These are phyloP conservation scores for Ochropleura plecta DNA, from an alignment of 2,888 invertebrate species.

Conservation along the genomic window DNA sequence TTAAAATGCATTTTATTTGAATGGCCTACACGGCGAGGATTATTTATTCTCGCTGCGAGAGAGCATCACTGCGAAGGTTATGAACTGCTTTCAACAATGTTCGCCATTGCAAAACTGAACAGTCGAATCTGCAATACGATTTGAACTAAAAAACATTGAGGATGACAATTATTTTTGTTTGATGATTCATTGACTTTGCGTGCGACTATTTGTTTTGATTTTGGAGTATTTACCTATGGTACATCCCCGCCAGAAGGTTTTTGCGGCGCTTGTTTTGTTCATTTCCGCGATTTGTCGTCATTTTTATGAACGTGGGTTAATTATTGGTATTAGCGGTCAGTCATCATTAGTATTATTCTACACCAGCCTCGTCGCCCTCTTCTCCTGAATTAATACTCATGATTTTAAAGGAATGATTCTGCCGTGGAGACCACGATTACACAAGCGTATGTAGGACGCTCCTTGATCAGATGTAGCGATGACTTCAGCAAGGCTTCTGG, in stretches of 20 bases:
- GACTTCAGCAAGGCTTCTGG: too few species aligned
- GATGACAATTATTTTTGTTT: constrained; percentile 13
- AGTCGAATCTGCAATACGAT: constrained; percentile 8
- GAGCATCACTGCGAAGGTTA: background rate
- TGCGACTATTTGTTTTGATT: constrained; percentile 23
- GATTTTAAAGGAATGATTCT: too few species aligned
- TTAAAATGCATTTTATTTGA: background rate
- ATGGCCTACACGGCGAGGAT: constrained; percentile 36
- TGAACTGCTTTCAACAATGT: constrained; percentile 17
- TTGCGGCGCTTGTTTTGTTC: background rate
- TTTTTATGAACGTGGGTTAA: background rate
- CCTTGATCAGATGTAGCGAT: too few species aligned
- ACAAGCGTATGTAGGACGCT: too few species aligned
- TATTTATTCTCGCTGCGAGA: too few species aligned
- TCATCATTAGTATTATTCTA: background rate
- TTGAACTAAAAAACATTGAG: background rate
- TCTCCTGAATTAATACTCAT: too few species aligned
- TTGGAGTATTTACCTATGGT: background rate
- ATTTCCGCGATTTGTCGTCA: background rate
- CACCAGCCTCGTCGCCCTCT: too few species aligned
- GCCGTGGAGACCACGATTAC: too few species aligned
- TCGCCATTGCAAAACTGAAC: constrained; percentile 18
- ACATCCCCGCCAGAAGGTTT: background rate
- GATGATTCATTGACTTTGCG: constrained; percentile 18
- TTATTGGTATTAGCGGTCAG: background rate